Evolutionary conservation across 1,140 invertebrate genomes (phyloP).

Genomic region (Pseudomyrmex gracilis): DNA sequence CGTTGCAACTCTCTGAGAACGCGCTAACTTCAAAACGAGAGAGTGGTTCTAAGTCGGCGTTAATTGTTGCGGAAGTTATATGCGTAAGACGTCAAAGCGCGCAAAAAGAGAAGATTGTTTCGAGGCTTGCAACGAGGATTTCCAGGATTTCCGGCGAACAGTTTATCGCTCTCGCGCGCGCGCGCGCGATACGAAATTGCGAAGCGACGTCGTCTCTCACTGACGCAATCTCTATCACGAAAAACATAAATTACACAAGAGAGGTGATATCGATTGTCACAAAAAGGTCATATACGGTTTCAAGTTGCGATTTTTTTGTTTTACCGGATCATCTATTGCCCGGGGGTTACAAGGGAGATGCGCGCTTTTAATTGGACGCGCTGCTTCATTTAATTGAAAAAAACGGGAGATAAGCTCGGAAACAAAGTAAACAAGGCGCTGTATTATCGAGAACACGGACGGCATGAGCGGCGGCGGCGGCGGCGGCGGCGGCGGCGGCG

Average conservation of each 20-base stretch:
- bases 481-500: not conserved
- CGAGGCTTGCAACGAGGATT: slow-evolving; percentile 10
- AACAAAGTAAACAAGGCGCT: slow-evolving; percentile 43
- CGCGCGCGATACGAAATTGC: slow-evolving; percentile 5
- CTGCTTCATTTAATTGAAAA: slow-evolving; percentile 57
- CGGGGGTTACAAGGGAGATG: not conserved
- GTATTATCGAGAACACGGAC: slow-evolving; percentile 35
- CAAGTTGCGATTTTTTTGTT: slow-evolving; percentile 3
- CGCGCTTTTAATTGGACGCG: slow-evolving; percentile 55
- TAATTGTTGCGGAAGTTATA: slow-evolving; percentile 40
- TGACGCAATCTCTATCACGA: not conserved
- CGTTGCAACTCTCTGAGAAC: slow-evolving; percentile 7
- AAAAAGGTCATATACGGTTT: slow-evolving; percentile 1
- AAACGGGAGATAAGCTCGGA: slow-evolving; percentile 29
- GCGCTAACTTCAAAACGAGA: slow-evolving; percentile 18
- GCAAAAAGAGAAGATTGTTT: no score
- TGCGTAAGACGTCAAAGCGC: not conserved
- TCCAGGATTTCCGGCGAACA: slow-evolving; percentile 17
- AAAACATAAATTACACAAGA: not conserved
- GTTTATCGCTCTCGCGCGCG: not conserved
- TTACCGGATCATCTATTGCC: not conserved
- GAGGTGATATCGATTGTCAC: not conserved
- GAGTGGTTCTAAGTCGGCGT: not conserved
- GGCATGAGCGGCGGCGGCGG: not conserved
- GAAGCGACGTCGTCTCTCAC: not conserved